These are phyloP conservation scores for Phenganax subtilis DNA, from an alignment of 92 coral and sea anemone species.

Conservation along the genomic window DNA sequence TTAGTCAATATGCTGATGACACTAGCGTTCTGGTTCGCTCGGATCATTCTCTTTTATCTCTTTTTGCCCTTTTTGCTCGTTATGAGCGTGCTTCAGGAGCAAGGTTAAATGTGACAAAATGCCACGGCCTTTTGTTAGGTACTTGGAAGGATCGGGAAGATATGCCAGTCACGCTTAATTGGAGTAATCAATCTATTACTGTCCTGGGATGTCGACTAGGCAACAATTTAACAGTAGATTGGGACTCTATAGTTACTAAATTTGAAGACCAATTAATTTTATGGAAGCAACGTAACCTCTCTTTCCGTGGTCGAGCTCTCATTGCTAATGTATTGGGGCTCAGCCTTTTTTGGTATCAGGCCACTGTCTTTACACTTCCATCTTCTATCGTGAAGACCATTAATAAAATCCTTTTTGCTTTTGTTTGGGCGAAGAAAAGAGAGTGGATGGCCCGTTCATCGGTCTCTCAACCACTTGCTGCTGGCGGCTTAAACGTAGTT, in stretches of 20 bases:
- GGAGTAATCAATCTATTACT: not conserved
- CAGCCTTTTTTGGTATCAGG: slow-evolving; percentile 44
- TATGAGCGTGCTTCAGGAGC: slow-evolving; percentile 14
- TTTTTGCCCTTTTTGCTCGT: not conserved
- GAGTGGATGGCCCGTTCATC: not conserved
- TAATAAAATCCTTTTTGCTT: not conserved
- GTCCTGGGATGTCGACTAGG: slow-evolving; percentile 30
- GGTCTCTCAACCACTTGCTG: not conserved
- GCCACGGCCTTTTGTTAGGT: slow-evolving; percentile 28
- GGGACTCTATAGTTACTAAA: slow-evolving; percentile 22
- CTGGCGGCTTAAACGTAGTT: slow-evolving; percentile 2
- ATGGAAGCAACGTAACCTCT: slow-evolving; percentile 20
- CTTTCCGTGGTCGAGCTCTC: not conserved
- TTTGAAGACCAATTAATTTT: not conserved
- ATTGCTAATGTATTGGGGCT: slow-evolving; percentile 35
- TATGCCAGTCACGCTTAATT: not conserved
- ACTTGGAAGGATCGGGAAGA: not conserved
- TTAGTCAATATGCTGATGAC: slow-evolving; percentile 44
- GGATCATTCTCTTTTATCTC: not conserved
- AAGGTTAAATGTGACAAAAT: not conserved
- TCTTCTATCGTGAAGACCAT: not conserved
- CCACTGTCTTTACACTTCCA: slow-evolving; percentile 36
- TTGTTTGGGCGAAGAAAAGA: slow-evolving; percentile 41
- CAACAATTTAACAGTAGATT: not conserved
- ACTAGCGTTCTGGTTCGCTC: slow-evolving; percentile 22